Base-by-base conservation (phyloP, 2,113 vertebrate species). In the Amblyornis subalaris region DNA sequence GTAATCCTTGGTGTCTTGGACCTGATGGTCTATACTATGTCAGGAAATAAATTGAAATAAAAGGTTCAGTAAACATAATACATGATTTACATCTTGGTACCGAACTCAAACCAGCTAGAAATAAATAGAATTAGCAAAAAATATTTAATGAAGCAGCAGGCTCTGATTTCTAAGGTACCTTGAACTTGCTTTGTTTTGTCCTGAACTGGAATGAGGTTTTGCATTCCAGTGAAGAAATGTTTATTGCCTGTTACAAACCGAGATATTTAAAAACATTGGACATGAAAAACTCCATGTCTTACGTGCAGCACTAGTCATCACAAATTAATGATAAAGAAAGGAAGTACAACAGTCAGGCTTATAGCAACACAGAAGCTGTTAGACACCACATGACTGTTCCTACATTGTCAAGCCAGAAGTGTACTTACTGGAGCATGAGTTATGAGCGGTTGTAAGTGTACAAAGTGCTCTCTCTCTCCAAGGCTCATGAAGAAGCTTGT, bases 61-160 rank as follows among this genome's bases (percentile, higher is more conserved):
- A 83, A 91, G 33, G 14, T 31, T 23, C n/a, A 38, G 42, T 65
- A 92, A 97, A 72, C 11, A 91, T 38, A 96, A 88, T 42, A 88
- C 5, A 29, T 95, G 80, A 97, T 47, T 97, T 94, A 97, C 26
- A 88, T 96, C 84, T 95, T 94, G 57, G 14, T 66, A 89, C 61
- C 35, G 44, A 88, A 71, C 17, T 90, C 73, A 93, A 57, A 91
- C 47, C n/a, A 95, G 40, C 19, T 57, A 61, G 20, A 54, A 82
- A 85, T 70, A 76, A 85, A 36, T 86, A 78, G 50, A 83, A 76
- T 65, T 84, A 81, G 33, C 14, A 91, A 81, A 57, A 85, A 79
- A 33, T 24, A 78, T 42, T 57, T 74, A 67, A 33, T 81, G 62
- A 75, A 75, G 57, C 7, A 58, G 26, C 38, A 85, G 47, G 79